A percentile compares a stretch with the other conserved stretches of the same genome.
Evolutionary conservation across 2,888 invertebrate genomes (phyloP).

Genomic region (Xestia ashworthii): DNA sequence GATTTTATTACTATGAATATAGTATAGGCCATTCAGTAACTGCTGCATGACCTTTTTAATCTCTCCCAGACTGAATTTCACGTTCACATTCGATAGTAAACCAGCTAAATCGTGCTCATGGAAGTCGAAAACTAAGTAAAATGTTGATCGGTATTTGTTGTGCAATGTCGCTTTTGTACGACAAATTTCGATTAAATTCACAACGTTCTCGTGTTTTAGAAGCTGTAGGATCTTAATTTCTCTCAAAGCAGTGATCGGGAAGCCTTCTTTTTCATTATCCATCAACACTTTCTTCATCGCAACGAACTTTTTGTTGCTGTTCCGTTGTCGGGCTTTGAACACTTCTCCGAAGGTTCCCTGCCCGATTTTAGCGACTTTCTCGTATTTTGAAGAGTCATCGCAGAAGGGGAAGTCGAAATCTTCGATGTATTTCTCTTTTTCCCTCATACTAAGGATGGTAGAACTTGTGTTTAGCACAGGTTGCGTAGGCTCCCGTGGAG

Average conservation of each 20-base stretch:
- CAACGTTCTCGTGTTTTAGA: constrained; percentile 99
- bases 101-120: constrained; percentile 99
- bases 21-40: constrained; percentile 96
- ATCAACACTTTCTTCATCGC: constrained; percentile 99
- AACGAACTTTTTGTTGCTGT: constrained; percentile 96
- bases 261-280: constrained; percentile 99
- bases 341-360: constrained; percentile 99
- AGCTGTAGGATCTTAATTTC: constrained; percentile 99
- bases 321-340: constrained; percentile 98
- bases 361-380: constrained; percentile 99
- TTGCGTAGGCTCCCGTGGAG: constrained; percentile 86
- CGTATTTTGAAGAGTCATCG: constrained; percentile 98
- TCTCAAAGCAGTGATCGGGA: constrained; percentile 99
- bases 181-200: constrained; percentile 99
- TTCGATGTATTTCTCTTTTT: constrained; percentile 92
- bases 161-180: constrained; percentile 95
- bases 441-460: constrained; percentile 88
- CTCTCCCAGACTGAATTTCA: constrained; percentile 98
- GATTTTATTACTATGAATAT: constrained; percentile 99
- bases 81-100: constrained; percentile 97
- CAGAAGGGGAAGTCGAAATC: constrained; percentile 96
- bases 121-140: constrained; percentile 99
- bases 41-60: constrained; percentile 96
- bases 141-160: constrained; percentile 96
- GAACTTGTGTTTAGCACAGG: constrained; percentile 85